Conservation (phyloP, 2,888 invertebrate species). For the Lochmaea capreae region DNA sequence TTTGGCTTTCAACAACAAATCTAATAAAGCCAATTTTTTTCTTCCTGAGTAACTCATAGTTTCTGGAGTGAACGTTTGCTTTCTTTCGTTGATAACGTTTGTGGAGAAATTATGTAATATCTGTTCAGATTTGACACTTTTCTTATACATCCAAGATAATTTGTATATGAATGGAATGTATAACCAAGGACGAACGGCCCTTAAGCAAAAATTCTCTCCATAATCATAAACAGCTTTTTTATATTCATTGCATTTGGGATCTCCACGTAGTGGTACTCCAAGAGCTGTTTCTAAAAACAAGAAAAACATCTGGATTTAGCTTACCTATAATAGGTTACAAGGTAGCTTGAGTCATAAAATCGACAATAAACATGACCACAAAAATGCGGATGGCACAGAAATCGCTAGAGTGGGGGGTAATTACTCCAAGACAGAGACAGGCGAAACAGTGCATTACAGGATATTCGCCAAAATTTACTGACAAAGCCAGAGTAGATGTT, state of each 20-base stretch:
- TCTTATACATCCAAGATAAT: conserved; percentile 19
- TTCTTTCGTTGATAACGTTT: conserved; percentile 40
- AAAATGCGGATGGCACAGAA: too few relatives aligned
- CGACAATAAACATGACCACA: too few relatives aligned
- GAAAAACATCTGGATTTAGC: background rate
- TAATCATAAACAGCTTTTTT: conserved; percentile 41
- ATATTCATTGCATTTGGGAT: conserved; percentile 33
- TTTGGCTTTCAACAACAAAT: conserved; percentile 69
- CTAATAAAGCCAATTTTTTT: conserved; percentile 69
- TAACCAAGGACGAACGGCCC: conserved; percentile 42
- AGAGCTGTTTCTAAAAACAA: conserved; percentile 37
- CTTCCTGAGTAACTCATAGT: conserved; percentile 32
- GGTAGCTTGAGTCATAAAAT: too few relatives aligned
- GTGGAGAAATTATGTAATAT: conserved; percentile 40
- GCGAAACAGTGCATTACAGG: too few relatives aligned
- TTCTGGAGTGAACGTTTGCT: conserved; percentile 19
- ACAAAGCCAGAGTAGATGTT: too few relatives aligned
- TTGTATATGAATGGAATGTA: conserved; percentile 14
- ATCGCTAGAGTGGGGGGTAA: too few relatives aligned
- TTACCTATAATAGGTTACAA: too few relatives aligned
- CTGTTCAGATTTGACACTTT: conserved; percentile 18
- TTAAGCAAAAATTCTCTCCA: conserved; percentile 31
- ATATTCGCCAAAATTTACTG: too few relatives aligned
- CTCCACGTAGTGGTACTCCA: conserved; percentile 29
- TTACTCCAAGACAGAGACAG: too few relatives aligned